These are phyloP conservation scores for cat (Felis catus) DNA, from an alignment of 2,113 vertebrate genomes.

Conservation along the genomic window F.catus_Fca126_mat1.0 CM031419.1:112884501-112885000, in stretches of 20 bases:
- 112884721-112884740: background rate
- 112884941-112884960: no score
- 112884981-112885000: no score
- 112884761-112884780: background rate
- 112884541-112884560: background rate
- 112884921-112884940: background rate
- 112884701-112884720: no score
- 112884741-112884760: background rate
- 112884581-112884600: background rate
- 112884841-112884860: background rate
- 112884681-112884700: rapidly evolving
- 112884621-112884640: background rate
- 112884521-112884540: background rate
- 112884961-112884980: no score
- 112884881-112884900: background rate
- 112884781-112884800: no score
- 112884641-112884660: background rate
- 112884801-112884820: background rate
- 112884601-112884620: background rate
- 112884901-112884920: background rate
- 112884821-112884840: background rate
- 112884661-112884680: background rate
- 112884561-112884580: background rate
- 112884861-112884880: background rate
- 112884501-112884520: background rate